Conservation (phyloP, 2,797 vertebrate genomes). For the Danio jaintianensis region DNA sequence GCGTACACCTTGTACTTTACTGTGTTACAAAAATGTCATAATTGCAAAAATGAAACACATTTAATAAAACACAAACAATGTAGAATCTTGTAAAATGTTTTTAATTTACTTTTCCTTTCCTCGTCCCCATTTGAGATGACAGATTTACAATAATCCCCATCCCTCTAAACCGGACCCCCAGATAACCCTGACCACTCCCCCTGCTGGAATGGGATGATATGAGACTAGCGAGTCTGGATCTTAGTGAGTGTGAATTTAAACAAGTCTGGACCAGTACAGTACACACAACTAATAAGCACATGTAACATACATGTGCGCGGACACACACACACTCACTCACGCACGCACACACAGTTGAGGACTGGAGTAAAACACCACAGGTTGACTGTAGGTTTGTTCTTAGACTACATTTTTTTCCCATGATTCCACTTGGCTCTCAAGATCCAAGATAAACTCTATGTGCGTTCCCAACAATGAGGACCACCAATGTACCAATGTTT, state of each 20-base stretch:
- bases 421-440: slow-evolving; percentile 38
- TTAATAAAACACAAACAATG: slow-evolving; percentile 59
- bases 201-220: slow-evolving; percentile 72
- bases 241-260: slow-evolving; percentile 50
- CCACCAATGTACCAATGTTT: slow-evolving; percentile 52
- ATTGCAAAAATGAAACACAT: slow-evolving; percentile 26
- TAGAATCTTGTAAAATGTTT: slow-evolving; percentile 81
- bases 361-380: slow-evolving; percentile 54
- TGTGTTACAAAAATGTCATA: too few relatives aligned
- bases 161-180: slow-evolving; percentile 35
- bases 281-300: slow-evolving; percentile 61
- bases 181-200: slow-evolving; percentile 53
- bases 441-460: slow-evolving; percentile 39
- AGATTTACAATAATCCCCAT: slow-evolving; percentile 70
- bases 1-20: too few relatives aligned
- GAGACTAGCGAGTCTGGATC: slow-evolving; percentile 73
- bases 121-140: slow-evolving; percentile 74
- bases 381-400: slow-evolving; percentile 47
- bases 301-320: slow-evolving; percentile 49
- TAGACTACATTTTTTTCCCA: slow-evolving; percentile 36
- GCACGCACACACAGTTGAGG: slow-evolving; percentile 36
- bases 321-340: neutral
- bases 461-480: slow-evolving; percentile 39
- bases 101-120: slow-evolving; percentile 70
- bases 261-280: slow-evolving; percentile 64